Percentiles rank a stretch among this genome's conserved stretches.
Evolutionary conservation across 2,113 vertebrate genomes (phyloP).

Genomic region (Prionailurus bengalensis): DNA sequence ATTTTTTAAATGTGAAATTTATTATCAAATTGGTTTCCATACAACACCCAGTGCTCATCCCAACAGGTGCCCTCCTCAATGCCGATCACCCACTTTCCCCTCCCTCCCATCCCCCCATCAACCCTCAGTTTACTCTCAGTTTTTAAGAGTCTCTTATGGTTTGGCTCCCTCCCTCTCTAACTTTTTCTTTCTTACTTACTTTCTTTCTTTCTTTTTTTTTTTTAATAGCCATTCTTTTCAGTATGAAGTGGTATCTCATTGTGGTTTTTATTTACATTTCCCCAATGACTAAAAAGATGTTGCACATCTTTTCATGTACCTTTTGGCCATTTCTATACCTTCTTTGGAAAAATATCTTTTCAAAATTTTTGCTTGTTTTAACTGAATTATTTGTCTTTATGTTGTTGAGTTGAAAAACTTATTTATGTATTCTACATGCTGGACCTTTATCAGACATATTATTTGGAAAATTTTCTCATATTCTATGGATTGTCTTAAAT

Average conservation of each 20-base stretch:
- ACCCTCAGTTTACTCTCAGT: too few species aligned
- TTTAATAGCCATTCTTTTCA: too few species aligned
- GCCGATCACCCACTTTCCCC: too few species aligned
- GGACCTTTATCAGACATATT: not conserved
- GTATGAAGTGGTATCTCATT: not conserved
- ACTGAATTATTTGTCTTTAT: not conserved
- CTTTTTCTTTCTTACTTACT: too few species aligned
- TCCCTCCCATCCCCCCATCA: too few species aligned
- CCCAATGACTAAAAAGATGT: not conserved
- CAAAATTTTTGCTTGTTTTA: not conserved
- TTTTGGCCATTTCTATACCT: not conserved
- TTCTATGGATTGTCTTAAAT: not conserved
- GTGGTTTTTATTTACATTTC: slow-evolving; percentile 5
- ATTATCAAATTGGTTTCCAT: too few species aligned
- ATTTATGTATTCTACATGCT: not conserved
- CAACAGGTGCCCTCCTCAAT: too few species aligned
- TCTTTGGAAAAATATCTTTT: not conserved
- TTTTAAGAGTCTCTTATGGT: too few species aligned
- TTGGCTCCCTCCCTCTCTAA: too few species aligned
- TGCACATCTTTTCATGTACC: not conserved
- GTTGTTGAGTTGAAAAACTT: not conserved
- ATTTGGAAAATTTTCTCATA: not conserved
- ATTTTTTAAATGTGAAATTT: too few species aligned
- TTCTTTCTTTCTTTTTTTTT: not conserved
- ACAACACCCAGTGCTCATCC: too few species aligned